Conservation (phyloP, 2,888 invertebrate genomes). For the Dysmachus trigonus region DNA sequence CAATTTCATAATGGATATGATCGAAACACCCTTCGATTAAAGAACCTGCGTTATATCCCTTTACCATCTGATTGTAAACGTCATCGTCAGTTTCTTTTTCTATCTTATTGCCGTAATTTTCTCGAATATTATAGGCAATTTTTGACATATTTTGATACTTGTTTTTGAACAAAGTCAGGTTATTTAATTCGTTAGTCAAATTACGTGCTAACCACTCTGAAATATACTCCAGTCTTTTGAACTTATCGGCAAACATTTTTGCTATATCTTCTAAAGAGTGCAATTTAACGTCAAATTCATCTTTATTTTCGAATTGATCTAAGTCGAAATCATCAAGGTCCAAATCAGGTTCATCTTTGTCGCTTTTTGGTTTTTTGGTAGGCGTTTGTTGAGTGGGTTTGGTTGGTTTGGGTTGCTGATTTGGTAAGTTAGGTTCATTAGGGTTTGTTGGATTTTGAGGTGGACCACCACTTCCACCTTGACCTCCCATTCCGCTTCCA, state of each 20-base stretch:
- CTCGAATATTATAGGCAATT: not conserved
- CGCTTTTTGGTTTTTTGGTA: too few relatives aligned
- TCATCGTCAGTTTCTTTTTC: not conserved
- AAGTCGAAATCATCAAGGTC: not conserved
- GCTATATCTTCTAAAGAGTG: not conserved
- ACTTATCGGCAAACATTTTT: not conserved
- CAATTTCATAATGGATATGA: not conserved
- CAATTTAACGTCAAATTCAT: not conserved
- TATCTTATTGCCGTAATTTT: not conserved
- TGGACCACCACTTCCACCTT: not conserved
- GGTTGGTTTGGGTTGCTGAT: too few relatives aligned
- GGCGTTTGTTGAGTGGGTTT: too few relatives aligned
- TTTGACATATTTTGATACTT: not conserved
- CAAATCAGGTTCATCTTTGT: too few relatives aligned
- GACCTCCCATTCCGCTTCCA: not conserved
- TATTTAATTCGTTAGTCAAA: not conserved
- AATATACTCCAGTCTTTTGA: not conserved
- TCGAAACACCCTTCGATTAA: not conserved
- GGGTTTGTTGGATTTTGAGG: too few relatives aligned
- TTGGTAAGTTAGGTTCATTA: too few relatives aligned
- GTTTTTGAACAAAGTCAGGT: not conserved
- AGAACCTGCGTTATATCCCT: not conserved
- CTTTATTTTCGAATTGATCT: not conserved
- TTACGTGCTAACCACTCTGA: not conserved
- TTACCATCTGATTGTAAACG: not conserved